These are phyloP conservation scores for Fistularia commersonii DNA, from an alignment of 2,797 vertebrate species.

Conservation along the genomic window DNA sequence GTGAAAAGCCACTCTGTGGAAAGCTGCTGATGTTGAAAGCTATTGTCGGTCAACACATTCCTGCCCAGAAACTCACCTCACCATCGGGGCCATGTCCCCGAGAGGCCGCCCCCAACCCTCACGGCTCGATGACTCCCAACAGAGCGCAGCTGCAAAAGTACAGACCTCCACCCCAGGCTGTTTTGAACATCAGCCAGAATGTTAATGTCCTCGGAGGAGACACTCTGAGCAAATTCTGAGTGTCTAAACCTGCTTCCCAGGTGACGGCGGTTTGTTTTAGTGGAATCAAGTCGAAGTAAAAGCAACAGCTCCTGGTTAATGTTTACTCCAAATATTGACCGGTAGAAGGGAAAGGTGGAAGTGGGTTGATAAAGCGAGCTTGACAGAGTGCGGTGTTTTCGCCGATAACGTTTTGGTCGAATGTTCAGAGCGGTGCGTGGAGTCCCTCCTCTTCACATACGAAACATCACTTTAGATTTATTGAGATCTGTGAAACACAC, in stretches of 20 bases:
- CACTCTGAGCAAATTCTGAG: not conserved
- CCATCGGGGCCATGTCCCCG: conserved; percentile 42
- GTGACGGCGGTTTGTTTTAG: conserved; percentile 5
- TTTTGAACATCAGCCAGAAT: conserved; percentile 11
- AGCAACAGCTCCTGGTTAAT: conserved; percentile 60
- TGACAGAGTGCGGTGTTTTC: not conserved
- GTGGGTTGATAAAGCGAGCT: conserved; percentile 26
- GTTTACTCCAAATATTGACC: conserved; percentile 57
- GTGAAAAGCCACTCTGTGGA: not conserved
- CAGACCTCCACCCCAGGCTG: not conserved
- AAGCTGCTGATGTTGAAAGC: conserved; percentile 15
- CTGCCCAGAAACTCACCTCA: conserved; percentile 58
- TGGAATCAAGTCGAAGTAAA: conserved; percentile 19
- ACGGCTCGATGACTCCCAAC: conserved; percentile 37
- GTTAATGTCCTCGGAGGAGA: conserved; percentile 1
- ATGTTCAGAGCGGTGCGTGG: too few species aligned
- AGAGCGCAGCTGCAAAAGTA: conserved; percentile 3
- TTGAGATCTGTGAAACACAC: too few species aligned
- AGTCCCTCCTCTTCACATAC: too few species aligned
- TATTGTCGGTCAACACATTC: conserved; percentile 2
- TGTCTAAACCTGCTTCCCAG: conserved; percentile 1
- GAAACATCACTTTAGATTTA: too few species aligned
- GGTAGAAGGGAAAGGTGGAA: conserved; percentile 11
- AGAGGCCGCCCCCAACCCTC: conserved; percentile 22
- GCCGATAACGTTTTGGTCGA: not conserved